Evolutionary conservation across 1,140 invertebrate genomes (phyloP), one percentile per base, ranked within the genome.

Genomic region (Listronotus oregonensis): DNA sequence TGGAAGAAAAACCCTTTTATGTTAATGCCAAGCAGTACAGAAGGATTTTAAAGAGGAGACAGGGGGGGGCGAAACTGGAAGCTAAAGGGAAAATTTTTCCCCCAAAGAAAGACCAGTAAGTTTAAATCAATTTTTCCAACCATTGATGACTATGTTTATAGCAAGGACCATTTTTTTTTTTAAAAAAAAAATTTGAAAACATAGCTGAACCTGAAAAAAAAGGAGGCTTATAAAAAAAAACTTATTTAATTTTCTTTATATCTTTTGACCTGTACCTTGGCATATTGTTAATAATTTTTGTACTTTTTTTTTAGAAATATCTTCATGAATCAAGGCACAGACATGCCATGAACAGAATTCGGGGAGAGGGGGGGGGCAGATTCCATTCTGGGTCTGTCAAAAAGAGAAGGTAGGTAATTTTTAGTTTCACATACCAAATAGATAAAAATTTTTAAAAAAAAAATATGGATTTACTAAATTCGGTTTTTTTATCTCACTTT

Each of bases 21-120:
- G 97, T 99, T 0, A 99, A 99, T 84, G 96, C 96, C n/a, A 96
- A 97, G 77, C 97, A 99, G 77, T 97, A 97, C 79, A 92, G 94
- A 75, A 84, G 94, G 61, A 97, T 97, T 74, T 81, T 97, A 7
- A 95, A 96, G 77, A 81, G 95, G 66, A 81, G 95, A 56, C 92
- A 95, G 74, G 95, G 94, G 0, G 81, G 95, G 47, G 95, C 95
- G 0, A 95, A 95, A 78, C 81, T 97, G 44, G 94, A 96, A 80
- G 92, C 92, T 7, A 89, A 91, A 75, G 95, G 95, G 21, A 92
- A 96, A 80, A 98, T 99, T 79, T n/a, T n/a, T n/a, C n/a, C n/a
- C 95, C 96, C 18, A 98, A 98, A 81, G 93, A 96, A 79, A 85
- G 97, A 81, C 91, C 93, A 69, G 93, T 94, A 80, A 80, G 82